phyloP scores from a whole-genome alignment of 2,888 invertebrate genomes.

The Cyrtodaria siliqua region DNA sequence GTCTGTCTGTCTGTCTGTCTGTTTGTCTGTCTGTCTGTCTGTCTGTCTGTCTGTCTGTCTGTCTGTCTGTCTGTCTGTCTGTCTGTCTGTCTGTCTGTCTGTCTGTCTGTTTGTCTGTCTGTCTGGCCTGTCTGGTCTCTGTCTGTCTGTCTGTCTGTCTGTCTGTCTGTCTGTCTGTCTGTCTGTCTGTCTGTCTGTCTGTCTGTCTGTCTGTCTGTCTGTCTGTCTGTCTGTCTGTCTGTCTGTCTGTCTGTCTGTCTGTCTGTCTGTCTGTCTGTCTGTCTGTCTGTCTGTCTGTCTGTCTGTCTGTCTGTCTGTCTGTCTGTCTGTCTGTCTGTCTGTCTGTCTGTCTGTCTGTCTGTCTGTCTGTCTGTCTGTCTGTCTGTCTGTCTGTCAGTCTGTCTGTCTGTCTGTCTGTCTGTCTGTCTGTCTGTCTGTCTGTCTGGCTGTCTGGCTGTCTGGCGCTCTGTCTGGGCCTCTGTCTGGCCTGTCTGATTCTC shows the following conservation, averaged over 20 bases:
- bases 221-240: conserved; percentile 17
- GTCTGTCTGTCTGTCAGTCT: conserved; percentile 1
- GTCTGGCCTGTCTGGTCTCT: too few relatives aligned
- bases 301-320: conserved; percentile 25
- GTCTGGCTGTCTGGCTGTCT: too few relatives aligned
- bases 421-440: conserved; percentile 9
- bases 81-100: conserved; percentile 8
- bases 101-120: too few relatives aligned
- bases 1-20: conserved; percentile 21
- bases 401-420: conserved; percentile 5
- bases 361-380: conserved; percentile 16
- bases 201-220: conserved; percentile 10
- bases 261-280: conserved; percentile 9
- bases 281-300: conserved; percentile 20
- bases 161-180: conserved; percentile 14
- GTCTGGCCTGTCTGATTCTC: too few relatives aligned
- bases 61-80: conserved; percentile 21
- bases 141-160: conserved; percentile 22
- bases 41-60: conserved; percentile 22
- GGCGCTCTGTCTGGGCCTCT: too few relatives aligned
- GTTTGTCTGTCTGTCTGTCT: too few relatives aligned
- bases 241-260: conserved; percentile 13
- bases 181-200: conserved; percentile 19
- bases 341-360: conserved; percentile 9
- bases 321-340: conserved; percentile 21